Evolutionary conservation across 1,140 invertebrate species (phyloP).

Genomic region (Eurosta solidaginis): DNA sequence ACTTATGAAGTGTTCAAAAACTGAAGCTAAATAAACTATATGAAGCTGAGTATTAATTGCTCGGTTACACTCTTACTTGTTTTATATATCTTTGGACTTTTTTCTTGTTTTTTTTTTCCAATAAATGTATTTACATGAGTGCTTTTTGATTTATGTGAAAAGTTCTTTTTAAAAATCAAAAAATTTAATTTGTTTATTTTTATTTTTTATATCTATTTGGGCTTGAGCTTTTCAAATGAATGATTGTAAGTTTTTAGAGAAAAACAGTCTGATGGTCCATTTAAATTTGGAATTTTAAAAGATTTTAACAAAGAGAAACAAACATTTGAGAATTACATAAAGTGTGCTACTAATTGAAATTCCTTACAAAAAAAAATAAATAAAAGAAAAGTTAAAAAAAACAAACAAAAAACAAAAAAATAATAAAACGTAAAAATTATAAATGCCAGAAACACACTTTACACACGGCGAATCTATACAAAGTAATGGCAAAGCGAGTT

Average conservation of each 20-base stretch:
- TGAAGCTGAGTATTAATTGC: too few species aligned
- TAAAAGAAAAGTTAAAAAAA: not conserved
- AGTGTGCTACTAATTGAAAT: not conserved
- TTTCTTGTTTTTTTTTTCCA: too few species aligned
- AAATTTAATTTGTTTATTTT: not conserved
- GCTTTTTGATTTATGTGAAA: too few species aligned
- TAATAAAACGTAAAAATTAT: not conserved
- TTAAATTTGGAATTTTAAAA: not conserved
- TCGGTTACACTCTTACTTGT: too few species aligned
- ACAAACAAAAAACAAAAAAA: not conserved
- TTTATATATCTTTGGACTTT: too few species aligned
- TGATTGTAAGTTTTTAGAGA: conserved; percentile 15
- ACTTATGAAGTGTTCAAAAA: too few species aligned
- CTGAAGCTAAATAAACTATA: too few species aligned
- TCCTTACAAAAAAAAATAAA: not conserved
- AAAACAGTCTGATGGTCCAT: conserved; percentile 6
- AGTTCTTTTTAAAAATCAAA: too few species aligned
- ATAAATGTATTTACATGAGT: too few species aligned
- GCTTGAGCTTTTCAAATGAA: not conserved
- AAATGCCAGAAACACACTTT: too few species aligned
- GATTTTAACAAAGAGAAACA: not conserved
- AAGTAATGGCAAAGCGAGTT: too few species aligned
- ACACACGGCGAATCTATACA: too few species aligned
- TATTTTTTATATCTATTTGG: not conserved
- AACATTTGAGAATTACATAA: not conserved